Base-by-base conservation (phyloP, 2,888 invertebrate species). In the Noctua fimbriata region DNA sequence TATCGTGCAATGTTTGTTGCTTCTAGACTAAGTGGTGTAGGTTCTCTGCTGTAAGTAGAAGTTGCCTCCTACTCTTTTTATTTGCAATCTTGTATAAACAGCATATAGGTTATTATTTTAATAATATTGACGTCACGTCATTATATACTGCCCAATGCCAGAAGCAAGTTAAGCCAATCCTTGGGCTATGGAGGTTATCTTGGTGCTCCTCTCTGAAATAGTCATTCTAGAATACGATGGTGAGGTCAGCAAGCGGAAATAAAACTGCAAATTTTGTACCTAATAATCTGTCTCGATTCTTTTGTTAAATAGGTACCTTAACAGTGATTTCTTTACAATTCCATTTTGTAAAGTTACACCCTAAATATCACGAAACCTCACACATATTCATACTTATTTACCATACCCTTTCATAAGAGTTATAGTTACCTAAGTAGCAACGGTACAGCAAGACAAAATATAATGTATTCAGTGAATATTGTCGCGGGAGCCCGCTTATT, bases 401-500 rank as follows among this genome's bases (percentile, higher is more conserved):
- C 28, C 72, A 47, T 63, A 72, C 55, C 60, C 72, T 47, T 24
- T 74, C 49, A 49, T 72, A 67, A 55, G 70, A 77, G 55, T 66
- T 79, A 72, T 77, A 89, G 85, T 82, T 84, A 69, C 41, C 67
- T 55, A 86, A 79, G 79, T 71, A 69, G 16, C 72, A 76, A 67
- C 70, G 73, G 86, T 82, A 82, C 76, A 83, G 87, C 89, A 90
- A 91, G 90, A 89, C 88, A 90, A 82, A 90, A 91, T 91, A 89
- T 94, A 94, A 95, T 95, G 90, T 95, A 95, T 96, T 95, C 96
- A 92, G 93, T 93, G 96, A 96, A 96, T 96, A 96, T 96, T 96
- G 96, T 93, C 91, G 90, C 87, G 87, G 87, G 90, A 92, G 92
- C 92, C 92, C 92, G 93, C 94, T 94, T 95, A 96, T 96, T 97